Evolutionary conservation across 2,888 invertebrate genomes (phyloP).

Genomic region (Galerucella nymphaeae): DNA sequence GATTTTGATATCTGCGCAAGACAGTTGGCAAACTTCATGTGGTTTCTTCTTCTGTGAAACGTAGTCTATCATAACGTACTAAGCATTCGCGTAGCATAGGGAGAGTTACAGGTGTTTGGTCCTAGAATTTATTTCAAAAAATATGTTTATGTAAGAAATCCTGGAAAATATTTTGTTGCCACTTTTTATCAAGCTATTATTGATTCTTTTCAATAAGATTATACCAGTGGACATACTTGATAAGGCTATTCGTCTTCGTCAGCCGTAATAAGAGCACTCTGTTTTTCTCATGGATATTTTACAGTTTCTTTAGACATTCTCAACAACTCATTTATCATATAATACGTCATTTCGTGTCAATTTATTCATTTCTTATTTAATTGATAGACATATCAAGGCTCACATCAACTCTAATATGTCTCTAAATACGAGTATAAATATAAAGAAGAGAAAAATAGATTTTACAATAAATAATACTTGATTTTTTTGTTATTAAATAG

Average conservation of each 20-base stretch:
- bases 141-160: no score
- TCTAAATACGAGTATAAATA: not conserved
- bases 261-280: not conserved
- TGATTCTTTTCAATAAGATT: not conserved
- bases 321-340: conserved; percentile 5
- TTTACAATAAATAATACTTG: no score
- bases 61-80: no score
- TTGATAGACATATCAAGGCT: not conserved
- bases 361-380: not conserved
- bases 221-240: not conserved
- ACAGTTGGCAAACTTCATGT: no score
- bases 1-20: no score
- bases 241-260: conserved; percentile 2
- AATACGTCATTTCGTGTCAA: not conserved
- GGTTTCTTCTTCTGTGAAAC: no score
- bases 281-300: not conserved
- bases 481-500: no score
- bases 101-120: no score
- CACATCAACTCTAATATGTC: not conserved
- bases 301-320: not conserved
- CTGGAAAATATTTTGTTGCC: no score
- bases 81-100: no score
- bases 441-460: no score
- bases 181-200: not conserved
- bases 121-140: no score